Conservation (phyloP, 2,797 vertebrate species). For the Pristis pectinata region DNA sequence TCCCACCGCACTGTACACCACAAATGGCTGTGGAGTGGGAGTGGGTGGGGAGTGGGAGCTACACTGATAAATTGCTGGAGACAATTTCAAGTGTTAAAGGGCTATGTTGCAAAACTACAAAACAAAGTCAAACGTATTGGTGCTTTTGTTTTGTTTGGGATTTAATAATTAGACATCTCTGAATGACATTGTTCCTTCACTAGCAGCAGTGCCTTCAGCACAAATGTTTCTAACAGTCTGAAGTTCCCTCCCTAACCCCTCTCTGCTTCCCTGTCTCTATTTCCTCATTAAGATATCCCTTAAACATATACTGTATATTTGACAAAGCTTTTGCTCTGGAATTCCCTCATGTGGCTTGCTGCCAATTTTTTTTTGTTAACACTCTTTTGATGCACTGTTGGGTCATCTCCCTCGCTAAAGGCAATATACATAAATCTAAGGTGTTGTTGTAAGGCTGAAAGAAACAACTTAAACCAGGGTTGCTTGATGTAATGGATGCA, state of each 20-base stretch:
- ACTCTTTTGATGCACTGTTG: too few species aligned
- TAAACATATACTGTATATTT: too few species aligned
- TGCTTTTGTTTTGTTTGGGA: background rate
- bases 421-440: background rate
- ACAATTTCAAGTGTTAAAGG: background rate
- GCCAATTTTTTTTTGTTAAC: too few species aligned
- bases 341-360: background rate
- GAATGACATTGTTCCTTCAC: background rate
- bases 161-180: background rate
- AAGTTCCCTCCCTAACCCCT: too few species aligned
- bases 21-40: background rate
- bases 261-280: too few species aligned
- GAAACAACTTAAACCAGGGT: background rate
- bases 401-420: too few species aligned
- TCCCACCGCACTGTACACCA: background rate
- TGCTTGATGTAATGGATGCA: background rate
- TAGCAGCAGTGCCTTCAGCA: background rate
- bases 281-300: too few species aligned
- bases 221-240: background rate
- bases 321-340: background rate
- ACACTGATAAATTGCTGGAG: background rate
- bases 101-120: background rate
- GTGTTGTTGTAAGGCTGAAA: background rate
- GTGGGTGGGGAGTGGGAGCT: background rate
- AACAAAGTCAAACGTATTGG: background rate